phyloP scores from a whole-genome alignment of 37 sponge, comb jelly and placozoan species.

The Cliona cf. orientalis region DNA sequence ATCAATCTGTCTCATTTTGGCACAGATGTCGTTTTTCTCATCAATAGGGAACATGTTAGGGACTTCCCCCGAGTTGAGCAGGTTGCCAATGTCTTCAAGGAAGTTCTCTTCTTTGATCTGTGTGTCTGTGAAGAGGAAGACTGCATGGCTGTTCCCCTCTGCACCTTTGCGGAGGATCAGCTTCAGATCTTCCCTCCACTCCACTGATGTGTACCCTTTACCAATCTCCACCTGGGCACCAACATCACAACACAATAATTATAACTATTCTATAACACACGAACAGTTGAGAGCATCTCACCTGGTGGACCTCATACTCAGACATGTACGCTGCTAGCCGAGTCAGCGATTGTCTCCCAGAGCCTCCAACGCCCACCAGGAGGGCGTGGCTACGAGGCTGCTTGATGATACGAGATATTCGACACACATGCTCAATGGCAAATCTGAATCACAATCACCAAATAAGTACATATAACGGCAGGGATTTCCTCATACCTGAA shows the following conservation, averaged over 20 bases:
- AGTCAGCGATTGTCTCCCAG: constrained; percentile 91
- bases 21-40: constrained; percentile 94
- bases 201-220: constrained; percentile 95
- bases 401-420: constrained; percentile 93
- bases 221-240: constrained; percentile 87
- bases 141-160: constrained; percentile 79
- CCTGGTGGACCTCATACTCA: constrained; percentile 97
- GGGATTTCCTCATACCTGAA: constrained; percentile 73
- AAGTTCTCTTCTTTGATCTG: constrained; percentile 97
- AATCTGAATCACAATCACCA: too few relatives aligned
- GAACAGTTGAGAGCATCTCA: constrained; percentile 11
- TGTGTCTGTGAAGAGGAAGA: constrained; percentile 94
- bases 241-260: background rate
- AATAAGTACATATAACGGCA: too few relatives aligned
- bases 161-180: constrained; percentile 88
- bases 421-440: constrained; percentile 97
- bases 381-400: constrained; percentile 96
- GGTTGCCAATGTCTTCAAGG: constrained; percentile 95
- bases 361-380: constrained; percentile 93
- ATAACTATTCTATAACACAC: background rate
- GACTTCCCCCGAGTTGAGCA: constrained; percentile 96
- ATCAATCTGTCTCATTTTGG: constrained; percentile 95
- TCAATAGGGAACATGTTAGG: constrained; percentile 98
- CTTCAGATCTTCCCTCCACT: constrained; percentile 98
- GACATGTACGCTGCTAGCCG: constrained; percentile 94